Base-by-base conservation (phyloP, 53 echinoderm and acorn worm species). In the Hippasteria phrygiana region DNA sequence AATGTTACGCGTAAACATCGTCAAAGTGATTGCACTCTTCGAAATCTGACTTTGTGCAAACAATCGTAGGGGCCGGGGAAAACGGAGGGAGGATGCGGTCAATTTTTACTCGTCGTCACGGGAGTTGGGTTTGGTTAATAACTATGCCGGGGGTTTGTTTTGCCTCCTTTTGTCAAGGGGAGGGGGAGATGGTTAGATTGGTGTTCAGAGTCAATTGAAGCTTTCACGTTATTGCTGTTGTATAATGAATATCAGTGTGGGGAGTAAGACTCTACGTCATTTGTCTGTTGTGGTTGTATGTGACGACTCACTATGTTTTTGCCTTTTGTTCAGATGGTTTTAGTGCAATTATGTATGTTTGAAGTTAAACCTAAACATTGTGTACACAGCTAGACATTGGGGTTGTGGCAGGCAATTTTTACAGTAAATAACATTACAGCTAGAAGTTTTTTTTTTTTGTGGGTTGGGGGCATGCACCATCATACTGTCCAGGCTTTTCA, bases 1-100 rank as follows among this genome's bases (percentile, higher is more conserved):
- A 82, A 82, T 82, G 82, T 82, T 82, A 45, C 64, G 66, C 82
- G 82, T 82, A 64, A 82, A 82, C 82, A 82, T 82, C 64, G 82
- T 82, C 82, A 64, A 82, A 82, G 82, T 65, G 82, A 82, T 82
- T 82, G 82, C 82, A 82, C 82, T 82, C 46, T 22, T 66, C 43
- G 82, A 65, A 82, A 82, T 82, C 65, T 82, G 82, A 82, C 64
- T 82, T 82, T 65, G 66, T 47, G 45, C 82, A 82, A 82, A 82
- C 82, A 82, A 45, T n/a, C n/a, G 32, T 34, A 0, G 45, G 43
- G 64, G 45, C 14, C 10, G 62, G 34, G 66, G 63, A 42, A 66
- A 11, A 48, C 24, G 73, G 26, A 0, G 66, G 43, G 46, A 29
- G 45, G 43, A 63, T 82, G 32, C 40, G 29, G 66, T n/a, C 41